Evolutionary conservation across 2,797 vertebrate genomes (phyloP), one percentile per base, ranked within the genome.

Genomic region (Enteromius unitaeniatus): DNA sequence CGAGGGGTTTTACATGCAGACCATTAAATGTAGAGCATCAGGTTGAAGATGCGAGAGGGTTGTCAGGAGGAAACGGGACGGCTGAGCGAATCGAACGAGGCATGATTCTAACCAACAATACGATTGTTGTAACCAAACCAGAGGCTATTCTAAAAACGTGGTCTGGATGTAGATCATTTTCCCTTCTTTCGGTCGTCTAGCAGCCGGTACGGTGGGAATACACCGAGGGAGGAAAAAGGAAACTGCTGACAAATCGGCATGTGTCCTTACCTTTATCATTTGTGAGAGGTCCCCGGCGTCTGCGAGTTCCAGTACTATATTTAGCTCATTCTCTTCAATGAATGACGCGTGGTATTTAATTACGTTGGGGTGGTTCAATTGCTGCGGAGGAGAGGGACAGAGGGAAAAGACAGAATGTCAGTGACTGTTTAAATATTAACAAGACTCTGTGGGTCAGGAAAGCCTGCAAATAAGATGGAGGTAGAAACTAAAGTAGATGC

Each of bases 261-360:
- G 49, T 70, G 79, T 73, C 79, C 91, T 88, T 95, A 99, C 97
- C 96, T 97, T 99, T 94, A 99, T 99, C 98, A 99, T 99, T 89
- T 96, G 96, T 84, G 97, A 99, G 64, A 99, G 97, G 90, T 99
- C 97, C 42, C 97, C 98, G 75, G 97, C 97, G 91, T 99, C 98
- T 6, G 97, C 98, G 85, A 99, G 94, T 92, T 99, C 97, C 95
- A 99, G 93, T 72, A 99, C 97, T 91, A 99, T 99, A 93, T 99
- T 99, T 87, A 99, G 94, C 88, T 99, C 97, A 82, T 99, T 99
- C 90, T 99, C 97, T 93, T 99, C 97, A 90, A 99, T 99, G 93
- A 99, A 99, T 69, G 97, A 99, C 40, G 97, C 97, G 64, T 98
- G 97, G 88, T 99, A 99, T 93, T 99, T 99, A 92, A 99, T 99